Evolutionary conservation across 2,113 vertebrate genomes (phyloP).

Genomic region (Grallaria varia): DNA sequence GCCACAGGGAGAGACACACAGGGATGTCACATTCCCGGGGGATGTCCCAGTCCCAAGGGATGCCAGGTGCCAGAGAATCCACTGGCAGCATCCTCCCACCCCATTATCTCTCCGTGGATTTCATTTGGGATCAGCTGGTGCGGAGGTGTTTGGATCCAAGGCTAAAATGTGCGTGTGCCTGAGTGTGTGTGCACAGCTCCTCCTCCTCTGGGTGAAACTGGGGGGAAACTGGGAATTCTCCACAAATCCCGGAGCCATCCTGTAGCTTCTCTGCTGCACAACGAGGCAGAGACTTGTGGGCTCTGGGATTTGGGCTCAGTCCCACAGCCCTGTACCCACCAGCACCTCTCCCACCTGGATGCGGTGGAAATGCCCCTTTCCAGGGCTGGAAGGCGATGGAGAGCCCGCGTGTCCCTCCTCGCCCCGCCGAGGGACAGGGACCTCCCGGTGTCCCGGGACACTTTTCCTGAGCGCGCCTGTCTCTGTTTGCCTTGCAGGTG

Average conservation of each 20-base stretch:
- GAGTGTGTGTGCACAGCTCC: not conserved
- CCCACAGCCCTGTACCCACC: not conserved
- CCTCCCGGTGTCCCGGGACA: fast-evolving
- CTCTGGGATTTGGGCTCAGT: not conserved
- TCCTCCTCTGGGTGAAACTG: not conserved
- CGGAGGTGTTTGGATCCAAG: not conserved
- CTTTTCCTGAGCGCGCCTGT: not conserved
- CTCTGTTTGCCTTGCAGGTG: conserved; percentile 71
- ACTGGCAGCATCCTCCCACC: not conserved
- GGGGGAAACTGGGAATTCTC: not conserved
- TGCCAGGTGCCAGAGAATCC: not conserved
- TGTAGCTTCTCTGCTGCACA: fast-evolving
- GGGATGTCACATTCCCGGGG: fast-evolving
- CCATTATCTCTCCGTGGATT: fast-evolving
- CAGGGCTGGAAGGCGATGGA: not conserved
- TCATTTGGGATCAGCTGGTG: fast-evolving
- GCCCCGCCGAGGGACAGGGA: fast-evolving
- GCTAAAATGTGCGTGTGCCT: fast-evolving
- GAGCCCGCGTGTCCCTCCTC: not conserved
- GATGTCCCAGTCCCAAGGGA: not conserved
- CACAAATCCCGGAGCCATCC: fast-evolving
- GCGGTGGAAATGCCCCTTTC: not conserved
- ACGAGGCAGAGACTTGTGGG: fast-evolving
- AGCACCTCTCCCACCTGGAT: not conserved
- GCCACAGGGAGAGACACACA: fast-evolving